Base-by-base conservation (phyloP, 2,113 vertebrate genomes). In the Erinaceus europaeus region DNA sequence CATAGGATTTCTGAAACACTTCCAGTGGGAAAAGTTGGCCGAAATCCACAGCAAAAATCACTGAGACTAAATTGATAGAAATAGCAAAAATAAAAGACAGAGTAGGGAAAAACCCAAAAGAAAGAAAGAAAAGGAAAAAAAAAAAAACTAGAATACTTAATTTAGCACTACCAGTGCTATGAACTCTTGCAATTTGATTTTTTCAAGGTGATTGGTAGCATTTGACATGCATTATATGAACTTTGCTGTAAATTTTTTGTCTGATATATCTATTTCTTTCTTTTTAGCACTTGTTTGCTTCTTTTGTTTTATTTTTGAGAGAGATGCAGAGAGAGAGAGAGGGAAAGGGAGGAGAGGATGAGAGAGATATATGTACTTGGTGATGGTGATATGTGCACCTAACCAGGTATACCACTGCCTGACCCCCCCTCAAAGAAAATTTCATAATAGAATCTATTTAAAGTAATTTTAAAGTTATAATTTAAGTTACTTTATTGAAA, bases 1-100 rank as follows among this genome's bases (percentile, higher is more conserved):
- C 77, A 76, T 62, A 91, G 72, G 79, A 76, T 91, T 96, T 90
- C 78, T 61, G 86, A 86, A 92, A 95, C 91, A 69, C 50, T 75
- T 95, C 32, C 73, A 92, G 25, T 59, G 59, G 36, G 90, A 87
- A 90, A 85, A 93, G 62, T 74, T 20, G 67, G 46, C 71, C 88
- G 7, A 36, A 32, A 84, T 94, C 79, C 57, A 95, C 11, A 44
- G 78, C 14, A 76, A 90, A 90, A 82, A 90, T 93, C 84, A 46
- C 57, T 38, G 36, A 94, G 85, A 71, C 17, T 86, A 68, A 85
- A 88, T 29, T 32, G 71, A 61, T 14, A 93, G 83, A 94, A 40
- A 89, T 3, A 92, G 68, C 69, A 21, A 91, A 32, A 90, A 48
- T 38, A 84, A 46, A 78, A 88, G 6, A 48, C 21, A 64, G 27